These are phyloP conservation scores for Mus spicilegus DNA, from an alignment of 2,113 vertebrate genomes.

Conservation along the genomic window DNA sequence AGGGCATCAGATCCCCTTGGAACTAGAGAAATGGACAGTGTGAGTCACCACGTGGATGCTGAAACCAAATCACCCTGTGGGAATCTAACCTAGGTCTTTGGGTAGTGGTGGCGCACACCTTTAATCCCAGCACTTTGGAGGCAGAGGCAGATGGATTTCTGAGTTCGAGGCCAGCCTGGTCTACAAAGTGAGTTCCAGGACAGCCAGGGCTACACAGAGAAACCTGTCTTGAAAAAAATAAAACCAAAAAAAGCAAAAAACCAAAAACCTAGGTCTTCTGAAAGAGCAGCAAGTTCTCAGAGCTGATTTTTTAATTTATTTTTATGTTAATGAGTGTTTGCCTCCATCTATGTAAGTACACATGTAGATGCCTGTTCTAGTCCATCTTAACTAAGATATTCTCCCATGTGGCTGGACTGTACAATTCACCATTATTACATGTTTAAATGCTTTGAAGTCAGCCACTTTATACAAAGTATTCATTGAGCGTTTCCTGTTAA, in stretches of 20 bases:
- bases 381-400: background rate
- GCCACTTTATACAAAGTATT: conserved; percentile 21
- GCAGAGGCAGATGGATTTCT: too few relatives aligned
- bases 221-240: too few relatives aligned
- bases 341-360: too few relatives aligned
- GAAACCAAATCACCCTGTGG: too few relatives aligned
- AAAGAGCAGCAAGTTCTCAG: background rate
- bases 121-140: too few relatives aligned
- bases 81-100: background rate
- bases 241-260: too few relatives aligned
- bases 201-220: too few relatives aligned
- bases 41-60: background rate
- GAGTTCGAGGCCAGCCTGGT: too few relatives aligned
- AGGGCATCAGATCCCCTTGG: background rate
- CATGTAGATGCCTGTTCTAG: background rate
- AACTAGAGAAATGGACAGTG: background rate
- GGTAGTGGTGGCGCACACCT: too few relatives aligned
- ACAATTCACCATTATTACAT: background rate
- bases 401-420: background rate
- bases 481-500: background rate
- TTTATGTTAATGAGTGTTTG: background rate
- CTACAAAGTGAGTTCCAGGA: too few relatives aligned
- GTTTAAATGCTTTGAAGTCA: conserved; percentile 11
- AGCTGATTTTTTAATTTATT: background rate
- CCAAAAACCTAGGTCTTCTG: background rate